These are phyloP conservation scores for Drosophila paranaensis DNA, from an alignment of 2,888 invertebrate species.

Conservation along the genomic window DNA sequence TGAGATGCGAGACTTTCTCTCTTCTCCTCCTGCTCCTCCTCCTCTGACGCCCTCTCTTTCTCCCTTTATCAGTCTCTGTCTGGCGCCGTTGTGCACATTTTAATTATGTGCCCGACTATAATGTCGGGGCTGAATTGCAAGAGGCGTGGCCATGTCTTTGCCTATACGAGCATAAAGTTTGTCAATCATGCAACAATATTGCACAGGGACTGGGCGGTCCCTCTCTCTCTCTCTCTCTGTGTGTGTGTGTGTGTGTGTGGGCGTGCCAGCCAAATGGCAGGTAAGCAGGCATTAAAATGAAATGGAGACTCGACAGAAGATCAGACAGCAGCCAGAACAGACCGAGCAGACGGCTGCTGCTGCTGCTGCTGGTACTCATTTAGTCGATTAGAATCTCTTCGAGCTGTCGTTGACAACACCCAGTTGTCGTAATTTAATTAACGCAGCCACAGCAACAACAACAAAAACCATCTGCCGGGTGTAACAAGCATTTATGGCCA, in stretches of 20 bases:
- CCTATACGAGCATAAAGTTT: constrained; percentile 45
- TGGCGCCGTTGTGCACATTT: constrained; percentile 53
- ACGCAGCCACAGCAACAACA: constrained; percentile 37
- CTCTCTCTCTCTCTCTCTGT: constrained; percentile 26
- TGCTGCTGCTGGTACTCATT: constrained; percentile 38
- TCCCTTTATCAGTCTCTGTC: neutral
- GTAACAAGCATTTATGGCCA: constrained; percentile 47
- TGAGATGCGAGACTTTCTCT: constrained; percentile 14
- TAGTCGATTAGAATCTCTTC: constrained; percentile 53
- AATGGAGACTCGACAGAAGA: constrained; percentile 52
- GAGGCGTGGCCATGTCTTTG: constrained; percentile 27
- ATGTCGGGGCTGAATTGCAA: constrained; percentile 28
- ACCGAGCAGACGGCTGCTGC: neutral
- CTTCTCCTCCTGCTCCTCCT: neutral
- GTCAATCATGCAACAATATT: constrained; percentile 61
- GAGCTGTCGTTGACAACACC: constrained; percentile 39
- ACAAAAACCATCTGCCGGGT: constrained; percentile 34
- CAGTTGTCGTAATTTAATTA: constrained; percentile 55
- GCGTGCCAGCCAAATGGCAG: constrained; percentile 47
- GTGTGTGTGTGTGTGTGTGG: constrained; percentile 14
- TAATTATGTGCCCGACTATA: constrained; percentile 56
- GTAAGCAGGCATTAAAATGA: constrained; percentile 51
- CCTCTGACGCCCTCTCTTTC: too few species aligned
- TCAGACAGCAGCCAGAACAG: constrained; percentile 31
- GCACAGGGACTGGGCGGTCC: constrained; percentile 37